Base-by-base conservation (phyloP, 30 jellyfish, hydroid and myxozoan genomes). In the Aurelia aurita region DNA sequence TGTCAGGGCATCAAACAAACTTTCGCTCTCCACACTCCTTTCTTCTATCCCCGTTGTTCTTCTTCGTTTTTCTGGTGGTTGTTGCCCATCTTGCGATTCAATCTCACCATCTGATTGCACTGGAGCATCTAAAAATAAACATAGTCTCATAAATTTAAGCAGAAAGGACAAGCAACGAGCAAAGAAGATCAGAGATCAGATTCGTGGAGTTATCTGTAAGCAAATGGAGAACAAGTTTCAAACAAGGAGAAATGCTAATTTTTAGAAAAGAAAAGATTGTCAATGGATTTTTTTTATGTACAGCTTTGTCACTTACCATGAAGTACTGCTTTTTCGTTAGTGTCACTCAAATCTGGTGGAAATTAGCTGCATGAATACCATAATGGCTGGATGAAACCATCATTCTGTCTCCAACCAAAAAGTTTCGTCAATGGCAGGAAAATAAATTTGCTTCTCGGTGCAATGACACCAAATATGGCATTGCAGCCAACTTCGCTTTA, bases 351-450 rank as follows among this genome's bases (percentile, higher is more conserved):
- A 39, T 53, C 29, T 21, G 87, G 87, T 25, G 87, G 87, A 54
- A 47, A 74, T 25, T 74, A 57, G 75, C 62, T 74, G 34, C 87
- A 54, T 44, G 31, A 18, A 70, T 74, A 74, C 87, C 87, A 74
- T 12, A 74, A 3, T 25, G 73, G 87, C 34, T 15, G 31, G 58
- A 53, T 74, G 31, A 19, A 14, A 32, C 32, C 82, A 32, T 70
- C 79, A 15, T 54, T 39, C 45, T 74, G 54, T 54, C 45, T 74
- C 87, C 87, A 74, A 21, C 85, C 85, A 12, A 26, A 49, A 16
- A 79, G 16, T 8, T 18, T 74, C 87, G 25, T 74, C 75, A 16
- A 74, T 26, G 31, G 58, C 34, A 22, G 87, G 87, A 53, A 22
- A 74, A 49, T 47, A 79, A 1, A 74, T 53, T 34, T 22, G 58